Percentiles rank a stretch among this genome's conserved stretches.
These are phyloP conservation scores for Eumacrocentrus americanus DNA, from an alignment of 2,888 invertebrate genomes.

Conservation along the genomic window DNA sequence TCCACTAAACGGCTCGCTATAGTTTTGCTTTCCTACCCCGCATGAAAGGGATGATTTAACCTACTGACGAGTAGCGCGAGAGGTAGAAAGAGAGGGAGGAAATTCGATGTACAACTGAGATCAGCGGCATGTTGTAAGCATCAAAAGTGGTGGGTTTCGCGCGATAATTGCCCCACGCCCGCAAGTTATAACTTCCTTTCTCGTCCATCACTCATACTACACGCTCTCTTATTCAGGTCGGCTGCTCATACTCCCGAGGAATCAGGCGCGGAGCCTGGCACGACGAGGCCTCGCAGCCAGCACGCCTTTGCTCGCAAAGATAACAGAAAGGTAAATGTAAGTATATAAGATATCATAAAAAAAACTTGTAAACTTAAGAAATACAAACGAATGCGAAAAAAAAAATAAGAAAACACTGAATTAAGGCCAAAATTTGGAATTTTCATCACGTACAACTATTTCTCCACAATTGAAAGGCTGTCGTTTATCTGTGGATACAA, in stretches of 20 bases:
- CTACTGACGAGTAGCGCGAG: not conserved
- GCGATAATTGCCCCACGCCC: slow-evolving; percentile 39
- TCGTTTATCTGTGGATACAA: not conserved
- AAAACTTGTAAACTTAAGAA: slow-evolving; percentile 7
- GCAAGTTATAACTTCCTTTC: slow-evolving; percentile 44
- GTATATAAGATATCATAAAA: not conserved
- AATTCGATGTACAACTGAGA: too few species aligned
- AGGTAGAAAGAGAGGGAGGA: too few species aligned
- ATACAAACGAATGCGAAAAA: not conserved
- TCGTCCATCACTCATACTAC: slow-evolving; percentile 50
- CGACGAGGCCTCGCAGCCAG: slow-evolving; percentile 45
- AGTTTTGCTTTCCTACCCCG: too few species aligned
- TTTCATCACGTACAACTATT: slow-evolving; percentile 43
- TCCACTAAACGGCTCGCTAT: too few species aligned
- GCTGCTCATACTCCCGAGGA: slow-evolving; percentile 52
- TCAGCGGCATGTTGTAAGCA: not conserved
- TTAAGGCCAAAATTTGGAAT: slow-evolving; percentile 20
- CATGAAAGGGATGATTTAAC: not conserved
- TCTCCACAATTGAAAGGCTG: slow-evolving; percentile 44
- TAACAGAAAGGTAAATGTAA: slow-evolving; percentile 26
- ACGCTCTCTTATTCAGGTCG: slow-evolving; percentile 40
- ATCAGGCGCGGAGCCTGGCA: slow-evolving; percentile 51
- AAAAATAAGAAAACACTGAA: too few species aligned
- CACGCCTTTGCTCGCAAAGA: slow-evolving; percentile 21
- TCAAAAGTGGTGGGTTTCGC: slow-evolving; percentile 18